Percentiles rank a stretch among this genome's conserved stretches.
phyloP scores from a whole-genome alignment of 2,888 invertebrate species.

The Dolichomitus sp. region DNA sequence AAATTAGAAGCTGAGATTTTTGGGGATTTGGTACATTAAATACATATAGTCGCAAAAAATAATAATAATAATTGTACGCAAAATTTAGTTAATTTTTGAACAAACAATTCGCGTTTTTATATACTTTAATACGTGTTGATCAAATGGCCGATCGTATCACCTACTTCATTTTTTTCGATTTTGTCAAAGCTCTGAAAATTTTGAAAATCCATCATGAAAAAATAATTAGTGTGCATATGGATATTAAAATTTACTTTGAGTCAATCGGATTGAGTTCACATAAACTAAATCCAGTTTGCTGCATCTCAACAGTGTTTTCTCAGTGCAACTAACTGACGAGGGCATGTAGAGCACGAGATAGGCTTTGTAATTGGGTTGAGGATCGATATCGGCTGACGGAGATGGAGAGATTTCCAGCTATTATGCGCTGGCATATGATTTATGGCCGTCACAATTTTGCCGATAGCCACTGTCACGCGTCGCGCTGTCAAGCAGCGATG shows the following conservation, averaged over 20 bases:
- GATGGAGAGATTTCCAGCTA: constrained; percentile 48
- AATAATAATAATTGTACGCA: too few species aligned
- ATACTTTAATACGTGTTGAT: too few species aligned
- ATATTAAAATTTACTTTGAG: background rate
- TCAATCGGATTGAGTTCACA: background rate
- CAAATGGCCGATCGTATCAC: too few species aligned
- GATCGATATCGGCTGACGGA: constrained; percentile 55
- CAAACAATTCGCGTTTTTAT: too few species aligned
- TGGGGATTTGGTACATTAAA: too few species aligned
- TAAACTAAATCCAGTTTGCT: background rate
- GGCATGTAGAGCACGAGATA: constrained; percentile 1
- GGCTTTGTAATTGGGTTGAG: constrained; percentile 62
- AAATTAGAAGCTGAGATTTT: too few species aligned
- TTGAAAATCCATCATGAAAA: too few species aligned
- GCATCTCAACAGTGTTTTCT: background rate
- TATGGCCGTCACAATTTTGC: constrained; percentile 63
- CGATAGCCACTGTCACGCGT: constrained; percentile 63
- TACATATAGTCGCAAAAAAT: too few species aligned
- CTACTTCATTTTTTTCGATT: too few species aligned
- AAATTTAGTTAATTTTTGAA: too few species aligned
- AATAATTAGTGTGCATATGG: too few species aligned
- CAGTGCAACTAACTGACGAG: background rate
- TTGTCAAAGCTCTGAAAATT: too few species aligned
- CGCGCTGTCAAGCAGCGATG: constrained; percentile 55
- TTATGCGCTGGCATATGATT: constrained; percentile 63